Evolutionary conservation across 2,888 invertebrate species (phyloP), one percentile per base, ranked within the genome.

Genomic region (Drosophila anomalata): DNA sequence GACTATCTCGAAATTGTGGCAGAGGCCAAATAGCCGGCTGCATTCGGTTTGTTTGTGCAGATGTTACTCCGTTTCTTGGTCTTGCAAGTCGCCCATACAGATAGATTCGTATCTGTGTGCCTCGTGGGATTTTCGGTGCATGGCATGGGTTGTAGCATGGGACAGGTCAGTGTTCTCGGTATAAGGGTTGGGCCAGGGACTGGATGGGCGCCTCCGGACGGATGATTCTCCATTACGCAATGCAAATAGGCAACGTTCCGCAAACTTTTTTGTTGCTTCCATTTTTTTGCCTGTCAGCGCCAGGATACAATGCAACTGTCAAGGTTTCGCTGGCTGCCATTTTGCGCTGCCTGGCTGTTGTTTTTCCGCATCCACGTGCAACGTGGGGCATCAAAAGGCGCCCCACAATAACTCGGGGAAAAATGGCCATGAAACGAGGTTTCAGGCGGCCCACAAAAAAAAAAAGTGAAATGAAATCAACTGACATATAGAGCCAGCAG

Each of bases 391-490:
- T 55, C 72, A 56, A 67, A 51, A 79, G 54, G 60, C 63, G 51
- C 57, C 61, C 26, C 73, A 46, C 31, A 33, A 22, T 44, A 36
- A 55, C 52, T 7, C 24, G 42, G 62, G 62, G 50, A 59, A 69
- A 66, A 79, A 72, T 44, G 36, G 53, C 56, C 77, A 74, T 65
- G 69, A 67, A 31, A 72, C 62, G 58, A 47, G 44, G 55, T 57
- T 51, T 50, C 63, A 60, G 55, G 60, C 46, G 14, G 68, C 46
- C n/a, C 46, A 31, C 46, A 54, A 42, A 77, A 78, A 42, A 77
- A 78, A 80, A 83, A 83, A 83, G 88, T 87, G 88, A 83, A 83
- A 83, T 86, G 86, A 88, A 88, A 88, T 83, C 84, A 88, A 88
- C 87, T 86, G 88, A 83, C 87, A 88, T 83, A 86, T 83, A 87